phyloP scores from a whole-genome alignment of 2,888 invertebrate genomes.

The Griposia aprilina region DNA sequence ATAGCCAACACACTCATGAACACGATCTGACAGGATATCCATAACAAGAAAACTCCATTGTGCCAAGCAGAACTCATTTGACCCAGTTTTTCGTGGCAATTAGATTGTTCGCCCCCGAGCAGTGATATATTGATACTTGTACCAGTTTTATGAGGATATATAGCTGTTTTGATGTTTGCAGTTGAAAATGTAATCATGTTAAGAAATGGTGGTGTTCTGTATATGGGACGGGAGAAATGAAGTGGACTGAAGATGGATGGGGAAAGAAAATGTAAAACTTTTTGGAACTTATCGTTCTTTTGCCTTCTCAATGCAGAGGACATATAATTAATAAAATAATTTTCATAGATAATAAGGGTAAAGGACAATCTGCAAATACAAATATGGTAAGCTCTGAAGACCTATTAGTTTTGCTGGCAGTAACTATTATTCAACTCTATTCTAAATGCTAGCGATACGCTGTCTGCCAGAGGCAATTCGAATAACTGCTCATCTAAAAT shows the following conservation, averaged over 20 bases:
- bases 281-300: not conserved
- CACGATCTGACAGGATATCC: constrained; percentile 60
- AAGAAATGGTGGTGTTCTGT: constrained; percentile 1
- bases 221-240: constrained; percentile 29
- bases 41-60: constrained; percentile 63
- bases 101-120: constrained; percentile 63
- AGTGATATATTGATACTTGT: constrained; percentile 66
- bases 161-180: constrained; percentile 53
- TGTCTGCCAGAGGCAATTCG: not conserved
- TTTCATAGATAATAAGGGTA: not conserved
- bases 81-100: constrained; percentile 68
- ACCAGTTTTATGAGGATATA: constrained; percentile 52
- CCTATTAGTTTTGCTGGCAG: not conserved
- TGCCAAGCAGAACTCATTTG: constrained; percentile 62
- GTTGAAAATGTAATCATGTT: constrained; percentile 22
- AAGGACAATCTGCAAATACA: not conserved
- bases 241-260: not conserved
- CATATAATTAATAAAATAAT: not conserved
- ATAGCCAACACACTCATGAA: constrained; percentile 58
- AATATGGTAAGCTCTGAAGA: not conserved
- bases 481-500: too few species aligned
- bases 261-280: not conserved
- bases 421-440: not conserved
- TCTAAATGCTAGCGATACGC: not conserved
- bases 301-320: not conserved